Conservation (phyloP, 2,888 invertebrate species). For the Esperia sulphurella region DNA sequence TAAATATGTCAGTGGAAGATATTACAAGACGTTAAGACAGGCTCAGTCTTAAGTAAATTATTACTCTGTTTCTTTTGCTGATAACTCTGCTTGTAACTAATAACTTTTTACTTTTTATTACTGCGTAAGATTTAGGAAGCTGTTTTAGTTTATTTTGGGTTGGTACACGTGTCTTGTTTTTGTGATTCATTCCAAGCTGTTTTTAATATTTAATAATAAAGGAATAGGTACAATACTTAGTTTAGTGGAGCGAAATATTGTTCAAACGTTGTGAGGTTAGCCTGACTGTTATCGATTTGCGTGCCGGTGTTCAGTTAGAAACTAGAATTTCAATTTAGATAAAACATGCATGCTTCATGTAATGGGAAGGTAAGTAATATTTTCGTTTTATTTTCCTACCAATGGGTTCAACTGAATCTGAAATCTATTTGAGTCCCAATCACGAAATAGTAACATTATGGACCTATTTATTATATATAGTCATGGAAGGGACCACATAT, state of each 20-base stretch:
- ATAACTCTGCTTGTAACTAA: conserved; percentile 59
- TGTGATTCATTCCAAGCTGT: too few relatives aligned
- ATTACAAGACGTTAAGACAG: conserved; percentile 65
- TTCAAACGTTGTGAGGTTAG: not conserved
- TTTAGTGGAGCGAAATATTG: too few relatives aligned
- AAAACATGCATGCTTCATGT: conserved; percentile 21
- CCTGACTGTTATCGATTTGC: conserved; percentile 24
- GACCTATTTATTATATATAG: not conserved
- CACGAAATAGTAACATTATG: conserved; percentile 9
- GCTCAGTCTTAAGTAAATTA: conserved; percentile 67
- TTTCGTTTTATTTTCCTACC: conserved; percentile 3
- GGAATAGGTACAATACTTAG: not conserved
- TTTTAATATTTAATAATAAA: not conserved
- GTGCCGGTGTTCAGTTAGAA: conserved; percentile 31
- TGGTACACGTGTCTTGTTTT: conserved; percentile 12
- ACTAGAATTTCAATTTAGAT: conserved; percentile 37
- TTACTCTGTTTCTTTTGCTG: conserved; percentile 68
- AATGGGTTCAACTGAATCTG: not conserved
- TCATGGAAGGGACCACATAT: not conserved
- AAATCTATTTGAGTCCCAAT: conserved; percentile 10
- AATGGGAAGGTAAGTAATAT: conserved; percentile 5
- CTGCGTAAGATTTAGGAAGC: conserved; percentile 46
- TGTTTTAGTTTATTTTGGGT: conserved; percentile 38
- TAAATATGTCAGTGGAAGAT: conserved; percentile 76
- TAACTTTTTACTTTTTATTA: conserved; percentile 72